Percentiles rank a stretch among this genome's conserved stretches.
phyloP scores from a whole-genome alignment of 2,888 invertebrate genomes.

The Lasioglossum leucozonium region DNA sequence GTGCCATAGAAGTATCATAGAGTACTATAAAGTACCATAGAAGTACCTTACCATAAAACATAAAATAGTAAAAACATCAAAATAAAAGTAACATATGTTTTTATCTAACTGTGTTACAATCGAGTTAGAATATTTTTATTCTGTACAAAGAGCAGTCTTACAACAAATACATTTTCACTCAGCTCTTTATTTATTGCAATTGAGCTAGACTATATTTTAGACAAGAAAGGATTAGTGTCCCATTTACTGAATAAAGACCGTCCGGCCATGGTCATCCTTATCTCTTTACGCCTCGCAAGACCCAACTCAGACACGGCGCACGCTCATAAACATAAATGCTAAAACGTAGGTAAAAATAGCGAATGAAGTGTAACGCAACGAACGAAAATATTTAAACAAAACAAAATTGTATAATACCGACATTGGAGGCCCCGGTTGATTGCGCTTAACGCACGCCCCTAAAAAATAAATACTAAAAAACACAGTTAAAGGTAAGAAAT shows the following conservation, averaged over 20 bases:
- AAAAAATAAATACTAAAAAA: not conserved
- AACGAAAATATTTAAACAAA: not conserved
- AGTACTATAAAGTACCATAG: not conserved
- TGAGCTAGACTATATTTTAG: too few relatives aligned
- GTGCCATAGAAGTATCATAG: not conserved
- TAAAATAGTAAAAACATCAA: not conserved
- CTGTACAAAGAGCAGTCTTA: not conserved
- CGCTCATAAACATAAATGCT: not conserved
- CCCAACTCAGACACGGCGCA: not conserved
- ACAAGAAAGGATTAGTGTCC: too few relatives aligned
- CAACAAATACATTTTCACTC: not conserved
- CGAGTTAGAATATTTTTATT: too few relatives aligned
- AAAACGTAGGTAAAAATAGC: not conserved
- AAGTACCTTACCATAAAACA: not conserved
- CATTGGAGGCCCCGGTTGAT: not conserved
- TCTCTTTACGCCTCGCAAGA: not conserved
- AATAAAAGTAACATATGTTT: not conserved
- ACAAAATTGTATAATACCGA: not conserved
- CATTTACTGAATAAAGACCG: too few relatives aligned
- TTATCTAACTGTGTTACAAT: too few relatives aligned
- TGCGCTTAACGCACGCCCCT: not conserved
- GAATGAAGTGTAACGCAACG: not conserved
- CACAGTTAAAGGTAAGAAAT: not conserved
- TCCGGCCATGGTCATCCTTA: not conserved
- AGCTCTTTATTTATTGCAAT: too few relatives aligned